Evolutionary conservation across 92 coral and sea anemone genomes (phyloP).

Genomic region (Anthopleura xanthogrammica): DNA sequence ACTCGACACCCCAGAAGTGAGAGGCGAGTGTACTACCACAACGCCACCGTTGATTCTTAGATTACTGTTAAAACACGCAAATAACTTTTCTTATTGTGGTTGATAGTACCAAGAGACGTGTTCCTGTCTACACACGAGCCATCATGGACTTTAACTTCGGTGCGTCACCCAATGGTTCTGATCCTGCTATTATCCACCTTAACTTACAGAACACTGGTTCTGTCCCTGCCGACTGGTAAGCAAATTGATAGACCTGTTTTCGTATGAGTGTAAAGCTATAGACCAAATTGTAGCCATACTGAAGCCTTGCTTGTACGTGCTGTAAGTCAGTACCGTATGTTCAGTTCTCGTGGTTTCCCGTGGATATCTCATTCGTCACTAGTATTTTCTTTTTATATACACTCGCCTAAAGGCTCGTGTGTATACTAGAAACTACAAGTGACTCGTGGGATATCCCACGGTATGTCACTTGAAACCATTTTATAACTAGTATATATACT

Average conservation of each 20-base stretch:
- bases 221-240: slow-evolving; percentile 92
- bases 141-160: slow-evolving; percentile 93
- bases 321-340: background rate
- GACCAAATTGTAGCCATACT: background rate
- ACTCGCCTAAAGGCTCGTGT: too few species aligned
- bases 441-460: too few species aligned
- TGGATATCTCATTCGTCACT: too few species aligned
- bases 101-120: slow-evolving; percentile 82
- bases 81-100: background rate
- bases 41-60: too few species aligned
- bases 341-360: too few species aligned
- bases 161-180: slow-evolving; percentile 75
- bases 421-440: too few species aligned
- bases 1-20: background rate
- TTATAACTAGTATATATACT: too few species aligned
- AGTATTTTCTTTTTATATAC: too few species aligned
- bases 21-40: background rate
- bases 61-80: too few species aligned
- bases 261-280: background rate
- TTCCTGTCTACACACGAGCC: slow-evolving; percentile 92
- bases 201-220: slow-evolving; percentile 87
- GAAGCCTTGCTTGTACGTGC: background rate
- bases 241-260: background rate
- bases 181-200: slow-evolving; percentile 68
- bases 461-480: too few species aligned